Evolutionary conservation across 1,140 invertebrate genomes (phyloP).

Genomic region (Carposina sasakii): DNA sequence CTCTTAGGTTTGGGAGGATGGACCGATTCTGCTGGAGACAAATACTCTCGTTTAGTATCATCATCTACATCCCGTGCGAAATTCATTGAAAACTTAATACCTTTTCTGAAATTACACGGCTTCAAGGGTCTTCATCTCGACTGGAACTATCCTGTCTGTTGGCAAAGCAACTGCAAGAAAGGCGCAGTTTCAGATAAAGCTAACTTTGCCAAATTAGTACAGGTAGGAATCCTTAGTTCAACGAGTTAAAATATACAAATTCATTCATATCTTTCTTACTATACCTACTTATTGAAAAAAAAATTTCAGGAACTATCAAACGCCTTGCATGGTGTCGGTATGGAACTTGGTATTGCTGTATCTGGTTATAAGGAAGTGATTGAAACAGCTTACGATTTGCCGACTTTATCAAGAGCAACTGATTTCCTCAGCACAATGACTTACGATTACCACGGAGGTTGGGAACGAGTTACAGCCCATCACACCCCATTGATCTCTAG

Average conservation of each 20-base stretch:
- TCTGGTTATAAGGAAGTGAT: constrained; percentile 94
- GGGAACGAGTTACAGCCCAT: constrained; percentile 87
- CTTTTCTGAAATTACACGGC: constrained; percentile 80
- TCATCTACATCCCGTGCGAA: constrained; percentile 76
- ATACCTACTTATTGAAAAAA: constrained; percentile 3
- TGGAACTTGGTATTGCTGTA: constrained; percentile 86
- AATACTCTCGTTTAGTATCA: constrained; percentile 85
- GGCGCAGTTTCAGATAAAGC: constrained; percentile 83
- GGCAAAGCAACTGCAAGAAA: constrained; percentile 90
- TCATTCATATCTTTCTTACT: too few relatives aligned
- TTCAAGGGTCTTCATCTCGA: constrained; percentile 90
- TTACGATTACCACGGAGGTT: constrained; percentile 91
- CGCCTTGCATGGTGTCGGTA: constrained; percentile 80
- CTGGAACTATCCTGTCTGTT: constrained; percentile 94
- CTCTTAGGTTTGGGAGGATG: constrained; percentile 90
- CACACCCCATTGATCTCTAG: constrained; percentile 83
- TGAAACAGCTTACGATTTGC: constrained; percentile 86
- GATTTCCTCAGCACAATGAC: constrained; percentile 92
- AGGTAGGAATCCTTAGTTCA: too few relatives aligned
- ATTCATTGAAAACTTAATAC: constrained; percentile 78
- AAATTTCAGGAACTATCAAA: constrained; percentile 80
- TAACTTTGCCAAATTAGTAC: constrained; percentile 83
- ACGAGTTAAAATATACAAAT: too few relatives aligned
- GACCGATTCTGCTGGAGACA: constrained; percentile 89
- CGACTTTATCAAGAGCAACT: constrained; percentile 76